Percentiles rank a stretch among this genome's conserved stretches.
Evolutionary conservation across 2,888 invertebrate genomes (phyloP).

Genomic region (Microctonus hyperodae): DNA sequence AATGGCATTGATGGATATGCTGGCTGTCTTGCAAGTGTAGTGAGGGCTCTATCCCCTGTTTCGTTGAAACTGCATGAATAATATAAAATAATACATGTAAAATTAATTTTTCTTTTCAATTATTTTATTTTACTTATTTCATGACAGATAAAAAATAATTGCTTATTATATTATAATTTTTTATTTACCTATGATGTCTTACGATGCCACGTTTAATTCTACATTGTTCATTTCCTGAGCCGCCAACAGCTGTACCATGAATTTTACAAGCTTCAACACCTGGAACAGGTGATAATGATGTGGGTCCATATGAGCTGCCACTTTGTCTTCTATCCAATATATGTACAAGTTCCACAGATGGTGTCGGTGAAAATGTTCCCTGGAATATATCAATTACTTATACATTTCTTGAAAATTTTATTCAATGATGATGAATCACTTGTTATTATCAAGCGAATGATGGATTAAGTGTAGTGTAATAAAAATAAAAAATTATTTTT

Average conservation of each 20-base stretch:
- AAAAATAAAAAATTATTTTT: too few relatives aligned
- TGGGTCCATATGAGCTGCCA: slow-evolving; percentile 58
- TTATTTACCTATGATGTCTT: slow-evolving; percentile 59
- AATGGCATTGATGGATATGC: slow-evolving; percentile 61
- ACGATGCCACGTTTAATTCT: slow-evolving; percentile 61
- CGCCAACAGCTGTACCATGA: slow-evolving; percentile 58
- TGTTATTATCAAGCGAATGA: too few relatives aligned
- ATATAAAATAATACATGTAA: not conserved
- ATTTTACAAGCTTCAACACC: slow-evolving; percentile 61
- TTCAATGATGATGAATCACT: too few relatives aligned
- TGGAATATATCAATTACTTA: slow-evolving; percentile 33
- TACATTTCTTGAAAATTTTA: not conserved
- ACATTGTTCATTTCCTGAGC: slow-evolving; percentile 57
- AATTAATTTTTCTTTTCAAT: not conserved
- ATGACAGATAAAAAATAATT: not conserved
- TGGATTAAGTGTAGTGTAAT: too few relatives aligned
- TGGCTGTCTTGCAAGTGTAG: slow-evolving; percentile 59
- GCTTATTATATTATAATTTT: not conserved
- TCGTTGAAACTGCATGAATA: slow-evolving; percentile 56
- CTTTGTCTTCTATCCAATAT: slow-evolving; percentile 60
- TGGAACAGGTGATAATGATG: slow-evolving; percentile 59
- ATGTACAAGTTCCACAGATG: slow-evolving; percentile 60
- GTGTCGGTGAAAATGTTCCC: slow-evolving; percentile 62
- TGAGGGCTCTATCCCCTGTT: slow-evolving; percentile 59
- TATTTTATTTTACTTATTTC: not conserved